These are phyloP conservation scores for Saccostrea echinata DNA, from an alignment of 1,140 invertebrate genomes.

Conservation along the genomic window DNA sequence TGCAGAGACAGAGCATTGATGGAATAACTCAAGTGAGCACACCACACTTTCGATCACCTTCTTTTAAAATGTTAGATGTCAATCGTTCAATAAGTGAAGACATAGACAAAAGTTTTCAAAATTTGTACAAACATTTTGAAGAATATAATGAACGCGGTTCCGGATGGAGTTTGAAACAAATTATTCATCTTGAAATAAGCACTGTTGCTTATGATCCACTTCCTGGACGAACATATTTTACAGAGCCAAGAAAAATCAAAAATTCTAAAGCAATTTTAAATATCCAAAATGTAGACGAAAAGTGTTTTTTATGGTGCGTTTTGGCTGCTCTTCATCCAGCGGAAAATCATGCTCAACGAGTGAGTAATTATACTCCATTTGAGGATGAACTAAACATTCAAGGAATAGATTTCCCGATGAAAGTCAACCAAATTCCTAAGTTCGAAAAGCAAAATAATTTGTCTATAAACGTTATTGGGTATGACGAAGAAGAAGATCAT, in stretches of 20 bases:
- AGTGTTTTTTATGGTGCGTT: constrained; percentile 53
- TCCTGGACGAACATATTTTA: not conserved
- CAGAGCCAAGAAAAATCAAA: not conserved
- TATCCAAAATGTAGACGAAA: constrained; percentile 34
- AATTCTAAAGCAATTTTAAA: constrained; percentile 21
- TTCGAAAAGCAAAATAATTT: constrained; percentile 17
- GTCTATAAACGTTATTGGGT: not conserved
- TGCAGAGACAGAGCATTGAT: no score
- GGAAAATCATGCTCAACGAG: constrained; percentile 18
- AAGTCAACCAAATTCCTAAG: not conserved
- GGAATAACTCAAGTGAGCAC: no score
- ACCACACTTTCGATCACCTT: no score
- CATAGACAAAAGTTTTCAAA: not conserved
- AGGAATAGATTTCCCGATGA: not conserved
- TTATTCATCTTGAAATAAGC: not conserved
- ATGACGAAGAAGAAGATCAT: not conserved
- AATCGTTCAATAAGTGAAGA: no score
- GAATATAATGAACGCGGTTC: constrained; percentile 1
- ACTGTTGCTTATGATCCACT: constrained; percentile 5
- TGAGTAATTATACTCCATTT: constrained; percentile 38
- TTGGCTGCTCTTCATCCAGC: constrained; percentile 54
- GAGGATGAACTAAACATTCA: constrained; percentile 46
- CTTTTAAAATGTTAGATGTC: no score
- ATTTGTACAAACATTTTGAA: not conserved
- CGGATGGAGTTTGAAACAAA: not conserved